phyloP scores from a whole-genome alignment of 2,888 invertebrate species.

The Adineta ricciae region DNA sequence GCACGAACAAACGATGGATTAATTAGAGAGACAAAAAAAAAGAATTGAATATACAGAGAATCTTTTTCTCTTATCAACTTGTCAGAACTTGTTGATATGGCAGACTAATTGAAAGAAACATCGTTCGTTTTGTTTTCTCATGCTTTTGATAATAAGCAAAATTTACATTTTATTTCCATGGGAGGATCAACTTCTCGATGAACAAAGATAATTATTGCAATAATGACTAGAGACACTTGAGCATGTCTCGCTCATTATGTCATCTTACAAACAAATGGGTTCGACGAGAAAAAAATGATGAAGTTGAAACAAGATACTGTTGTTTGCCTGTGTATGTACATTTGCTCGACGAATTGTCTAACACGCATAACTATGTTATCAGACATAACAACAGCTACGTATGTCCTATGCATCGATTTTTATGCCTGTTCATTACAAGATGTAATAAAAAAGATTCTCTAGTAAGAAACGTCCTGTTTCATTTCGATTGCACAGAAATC shows the following conservation, averaged over 20 bases:
- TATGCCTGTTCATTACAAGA: too few relatives aligned
- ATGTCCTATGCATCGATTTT: not conserved
- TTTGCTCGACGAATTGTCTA: not conserved
- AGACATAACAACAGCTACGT: not conserved
- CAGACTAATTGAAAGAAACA: too few relatives aligned
- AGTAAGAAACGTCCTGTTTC: too few relatives aligned
- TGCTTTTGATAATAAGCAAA: not conserved
- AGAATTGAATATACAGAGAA: not conserved
- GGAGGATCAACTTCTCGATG: not conserved
- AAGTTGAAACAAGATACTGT: not conserved
- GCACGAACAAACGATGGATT: not conserved
- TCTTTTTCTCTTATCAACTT: not conserved
- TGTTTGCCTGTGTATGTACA: not conserved
- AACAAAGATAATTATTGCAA: not conserved
- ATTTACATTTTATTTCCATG: not conserved
- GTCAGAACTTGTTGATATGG: not conserved
- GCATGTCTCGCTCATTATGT: not conserved
- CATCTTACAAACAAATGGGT: not conserved
- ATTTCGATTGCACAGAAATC: too few relatives aligned
- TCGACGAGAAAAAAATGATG: not conserved
- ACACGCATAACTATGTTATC: not conserved
- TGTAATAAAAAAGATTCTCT: too few relatives aligned
- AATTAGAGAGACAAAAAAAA: not conserved
- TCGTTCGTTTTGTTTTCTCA: too few relatives aligned
- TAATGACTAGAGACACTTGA: not conserved